Evolutionary conservation across 2,113 vertebrate genomes (phyloP).

Genomic region (Loxodonta africana): DNA sequence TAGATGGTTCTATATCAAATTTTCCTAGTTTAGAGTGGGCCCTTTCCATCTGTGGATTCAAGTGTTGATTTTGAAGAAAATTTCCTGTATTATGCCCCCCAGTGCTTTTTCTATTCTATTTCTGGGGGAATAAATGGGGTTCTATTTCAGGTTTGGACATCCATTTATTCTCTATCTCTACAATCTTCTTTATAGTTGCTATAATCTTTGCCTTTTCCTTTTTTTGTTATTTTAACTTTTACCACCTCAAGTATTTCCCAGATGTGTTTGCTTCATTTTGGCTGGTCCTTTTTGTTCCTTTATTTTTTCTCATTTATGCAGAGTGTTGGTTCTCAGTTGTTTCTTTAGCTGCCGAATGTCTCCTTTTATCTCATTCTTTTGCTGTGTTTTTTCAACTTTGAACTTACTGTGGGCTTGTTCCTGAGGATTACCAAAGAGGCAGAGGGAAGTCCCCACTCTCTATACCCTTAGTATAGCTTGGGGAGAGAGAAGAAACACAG

Average conservation of each 20-base stretch:
- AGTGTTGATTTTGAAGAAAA: neutral
- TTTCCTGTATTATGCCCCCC: neutral
- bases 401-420: neutral
- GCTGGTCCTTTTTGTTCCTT: neutral
- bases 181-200: neutral
- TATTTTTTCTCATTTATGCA: neutral
- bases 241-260: neutral
- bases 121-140: neutral
- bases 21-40: neutral
- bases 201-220: neutral
- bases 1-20: neutral
- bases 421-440: neutral
- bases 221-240: neutral
- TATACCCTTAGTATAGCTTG: neutral
- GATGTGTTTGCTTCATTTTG: neutral
- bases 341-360: neutral
- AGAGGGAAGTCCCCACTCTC: neutral
- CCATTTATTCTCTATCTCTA: slow-evolving; percentile 17
- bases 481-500: neutral
- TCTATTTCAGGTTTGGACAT: neutral
- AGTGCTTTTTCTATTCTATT: neutral
- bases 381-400: neutral
- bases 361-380: slow-evolving; percentile 35
- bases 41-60: neutral
- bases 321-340: neutral